Percentiles rank a stretch among this genome's conserved stretches.
phyloP scores from a whole-genome alignment of 2,888 invertebrate species.

The Matsumyia berberina region DNA sequence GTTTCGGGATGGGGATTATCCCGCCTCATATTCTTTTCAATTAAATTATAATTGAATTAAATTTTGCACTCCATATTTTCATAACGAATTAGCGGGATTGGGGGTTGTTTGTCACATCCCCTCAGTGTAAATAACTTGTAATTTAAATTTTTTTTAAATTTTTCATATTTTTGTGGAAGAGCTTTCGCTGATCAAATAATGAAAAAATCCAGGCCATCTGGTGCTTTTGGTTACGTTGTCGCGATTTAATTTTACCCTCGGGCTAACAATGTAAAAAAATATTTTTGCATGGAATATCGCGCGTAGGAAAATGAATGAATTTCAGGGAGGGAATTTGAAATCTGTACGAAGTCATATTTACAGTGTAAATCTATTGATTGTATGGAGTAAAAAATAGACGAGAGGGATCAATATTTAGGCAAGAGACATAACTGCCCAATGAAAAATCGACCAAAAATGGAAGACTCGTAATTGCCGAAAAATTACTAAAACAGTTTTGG shows the following conservation, averaged over 20 bases:
- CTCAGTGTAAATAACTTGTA: not conserved
- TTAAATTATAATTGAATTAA: constrained; percentile 34
- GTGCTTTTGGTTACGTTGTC: constrained; percentile 4
- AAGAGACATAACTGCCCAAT: no score
- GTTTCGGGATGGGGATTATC: not conserved
- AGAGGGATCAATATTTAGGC: no score
- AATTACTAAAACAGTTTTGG: no score
- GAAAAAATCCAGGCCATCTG: constrained; percentile 11
- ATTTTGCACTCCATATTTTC: not conserved
- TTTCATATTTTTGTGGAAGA: no score
- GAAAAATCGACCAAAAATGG: no score
- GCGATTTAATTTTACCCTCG: not conserved
- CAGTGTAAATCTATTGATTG: no score
- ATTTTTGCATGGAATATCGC: no score
- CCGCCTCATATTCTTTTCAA: constrained; percentile 7
- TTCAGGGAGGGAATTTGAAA: no score
- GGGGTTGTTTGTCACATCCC: not conserved
- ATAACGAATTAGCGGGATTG: not conserved
- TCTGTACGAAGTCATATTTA: no score
- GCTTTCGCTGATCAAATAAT: not conserved
- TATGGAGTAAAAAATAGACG: no score
- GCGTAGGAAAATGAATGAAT: no score
- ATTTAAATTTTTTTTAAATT: not conserved
- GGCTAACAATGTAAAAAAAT: not conserved
- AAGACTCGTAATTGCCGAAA: no score